Conservation (phyloP, 1,140 invertebrate genomes). For the Holotrichia oblita region DNA sequence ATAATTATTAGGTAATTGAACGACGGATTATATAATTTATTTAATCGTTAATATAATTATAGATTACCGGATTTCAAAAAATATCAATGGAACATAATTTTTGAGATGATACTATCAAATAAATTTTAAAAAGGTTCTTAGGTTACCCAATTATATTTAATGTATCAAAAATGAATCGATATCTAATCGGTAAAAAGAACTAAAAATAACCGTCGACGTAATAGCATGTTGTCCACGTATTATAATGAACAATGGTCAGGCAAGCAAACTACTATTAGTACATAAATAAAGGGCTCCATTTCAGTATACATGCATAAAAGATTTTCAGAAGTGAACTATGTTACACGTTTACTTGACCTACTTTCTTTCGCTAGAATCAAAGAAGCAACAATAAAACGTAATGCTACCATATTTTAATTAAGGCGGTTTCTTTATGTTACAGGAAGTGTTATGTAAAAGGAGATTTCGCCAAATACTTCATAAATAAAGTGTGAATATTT, state of each 20-base stretch:
- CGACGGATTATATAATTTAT: too few species aligned
- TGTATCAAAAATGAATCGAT: neutral
- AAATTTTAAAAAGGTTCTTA: too few species aligned
- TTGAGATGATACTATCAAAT: too few species aligned
- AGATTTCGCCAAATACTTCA: neutral
- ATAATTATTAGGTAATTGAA: too few species aligned
- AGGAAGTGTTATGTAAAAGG: neutral
- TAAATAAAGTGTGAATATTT: neutral
- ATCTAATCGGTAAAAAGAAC: neutral
- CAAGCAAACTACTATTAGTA: neutral
- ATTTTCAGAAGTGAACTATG: neutral
- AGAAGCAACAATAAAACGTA: neutral
- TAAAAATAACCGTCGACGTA: neutral
- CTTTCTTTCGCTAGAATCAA: too few species aligned
- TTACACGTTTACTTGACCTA: too few species aligned
- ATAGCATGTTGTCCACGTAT: neutral
- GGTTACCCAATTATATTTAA: too few species aligned
- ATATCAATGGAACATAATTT: too few species aligned
- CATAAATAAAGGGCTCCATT: neutral
- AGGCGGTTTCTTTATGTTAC: neutral
- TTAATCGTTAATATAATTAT: too few species aligned
- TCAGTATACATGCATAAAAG: neutral
- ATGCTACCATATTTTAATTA: neutral
- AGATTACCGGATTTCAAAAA: too few species aligned
- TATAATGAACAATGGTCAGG: conserved; percentile 21